phyloP scores from a whole-genome alignment of 2,888 invertebrate genomes.

The Marasmarcha lunaedactyla region DNA sequence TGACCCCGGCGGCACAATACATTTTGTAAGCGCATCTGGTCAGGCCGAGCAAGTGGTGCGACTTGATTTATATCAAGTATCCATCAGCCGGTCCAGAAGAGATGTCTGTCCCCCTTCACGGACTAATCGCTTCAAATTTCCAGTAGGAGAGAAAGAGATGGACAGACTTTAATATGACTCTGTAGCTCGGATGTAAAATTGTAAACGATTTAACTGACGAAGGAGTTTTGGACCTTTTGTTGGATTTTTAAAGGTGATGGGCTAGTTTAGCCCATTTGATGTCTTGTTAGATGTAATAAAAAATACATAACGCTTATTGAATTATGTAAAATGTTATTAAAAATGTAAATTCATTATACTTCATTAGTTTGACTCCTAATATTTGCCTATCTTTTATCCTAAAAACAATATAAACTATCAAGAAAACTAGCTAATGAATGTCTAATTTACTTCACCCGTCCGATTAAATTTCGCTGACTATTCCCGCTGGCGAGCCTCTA shows the following conservation, averaged over 20 bases:
- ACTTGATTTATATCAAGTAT: conserved; percentile 60
- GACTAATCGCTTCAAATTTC: conserved; percentile 38
- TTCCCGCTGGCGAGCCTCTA: conserved; percentile 31
- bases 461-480: conserved; percentile 40
- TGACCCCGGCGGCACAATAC: conserved; percentile 38
- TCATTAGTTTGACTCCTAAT: no score
- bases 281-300: no score
- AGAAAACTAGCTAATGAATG: neutral
- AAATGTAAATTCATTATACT: no score
- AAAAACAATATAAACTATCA: no score
- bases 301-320: no score
- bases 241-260: no score
- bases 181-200: neutral
- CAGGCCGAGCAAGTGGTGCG: conserved; percentile 42
- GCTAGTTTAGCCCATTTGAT: no score
- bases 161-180: neutral
- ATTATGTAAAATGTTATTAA: no score
- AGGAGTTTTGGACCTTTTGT: no score
- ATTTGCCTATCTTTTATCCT: no score
- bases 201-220: no score
- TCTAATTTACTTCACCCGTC: conserved; percentile 31
- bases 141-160: conserved; percentile 5
- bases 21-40: conserved; percentile 38
- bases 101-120: conserved; percentile 43
- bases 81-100: conserved; percentile 55